Base-by-base conservation (phyloP, 2,797 vertebrate species). In the Loris lydekkerianus region DNA sequence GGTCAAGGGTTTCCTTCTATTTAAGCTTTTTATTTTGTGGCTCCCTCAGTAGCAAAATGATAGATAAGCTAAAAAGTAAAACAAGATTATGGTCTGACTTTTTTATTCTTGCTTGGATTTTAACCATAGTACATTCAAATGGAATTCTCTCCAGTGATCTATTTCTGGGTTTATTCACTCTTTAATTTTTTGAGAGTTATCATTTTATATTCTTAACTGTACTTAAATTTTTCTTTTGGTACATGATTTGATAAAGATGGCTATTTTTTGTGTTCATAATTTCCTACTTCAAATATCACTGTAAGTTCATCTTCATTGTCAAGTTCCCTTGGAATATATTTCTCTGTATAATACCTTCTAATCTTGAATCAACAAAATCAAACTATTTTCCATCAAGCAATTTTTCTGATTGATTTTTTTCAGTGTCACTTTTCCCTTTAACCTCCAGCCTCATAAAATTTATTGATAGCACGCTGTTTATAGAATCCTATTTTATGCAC, bases 201-300 rank as follows among this genome's bases (percentile, higher is more conserved):
- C 10, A 67, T 43, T 65, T 70, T 58, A n/a, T 29, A 56, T 67
- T 3, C 40, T 86, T 73, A 72, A 69, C 69, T 58, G 6, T 83
- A 89, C 14, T 69, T 75, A 25, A 82, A 3, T 4, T 89, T 93
- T 77, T 82, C 10, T 72, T 70, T 89, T 46, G 81, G 53, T 86
- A 83, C n/a, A 81, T 67, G 94, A 90, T 61, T 95, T 40, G 23
- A 94, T 73, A 91, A 81, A 91, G 63, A 75, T 82, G 56, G 15
- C 78, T 65, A 56, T 53, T 63, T 43, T 86, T 67, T 65, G 6
- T 56, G 49, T 63, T 81, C 34, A 23, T n/a, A n/a, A 67, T 69
- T 67, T 67, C 7, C 58, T 81, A 82, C 60, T 60, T 23, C 78
- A 91, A 77, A 27, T 17, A 43, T 49, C 27, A 96, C 34, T 73